A percentile compares a stretch with the other conserved stretches of the same genome.
These are phyloP conservation scores for Orbicella faveolata DNA, from an alignment of 64 coral and sea anemone species.

Conservation along the genomic window DNA sequence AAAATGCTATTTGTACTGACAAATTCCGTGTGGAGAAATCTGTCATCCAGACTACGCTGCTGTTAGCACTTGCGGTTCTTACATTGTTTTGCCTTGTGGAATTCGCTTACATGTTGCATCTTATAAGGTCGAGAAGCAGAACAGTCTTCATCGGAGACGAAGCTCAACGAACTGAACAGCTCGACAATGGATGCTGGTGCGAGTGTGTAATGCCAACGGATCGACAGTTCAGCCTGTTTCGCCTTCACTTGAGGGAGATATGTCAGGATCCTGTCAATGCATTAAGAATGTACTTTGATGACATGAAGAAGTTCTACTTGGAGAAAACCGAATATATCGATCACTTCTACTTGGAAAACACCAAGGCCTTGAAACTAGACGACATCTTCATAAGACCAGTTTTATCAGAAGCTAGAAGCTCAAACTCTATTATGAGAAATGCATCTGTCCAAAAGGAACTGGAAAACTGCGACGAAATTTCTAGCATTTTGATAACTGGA, in stretches of 20 bases:
- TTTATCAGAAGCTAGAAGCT: neutral
- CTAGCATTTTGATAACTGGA: neutral
- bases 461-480: neutral
- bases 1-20: neutral
- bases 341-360: neutral
- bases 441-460: neutral
- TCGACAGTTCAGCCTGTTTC: neutral
- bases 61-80: neutral
- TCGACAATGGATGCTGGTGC: conserved; percentile 8
- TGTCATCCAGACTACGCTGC: neutral
- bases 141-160: neutral
- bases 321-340: conserved; percentile 11
- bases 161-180: neutral
- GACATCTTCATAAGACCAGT: neutral
- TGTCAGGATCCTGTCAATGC: neutral
- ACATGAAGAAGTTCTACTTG: neutral
- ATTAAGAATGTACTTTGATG: neutral
- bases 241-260: neutral
- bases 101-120: neutral
- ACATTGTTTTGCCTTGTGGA: neutral
- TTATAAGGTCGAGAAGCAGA: conserved; percentile 7
- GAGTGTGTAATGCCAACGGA: conserved; percentile 7
- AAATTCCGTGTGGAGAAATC: neutral
- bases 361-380: neutral
- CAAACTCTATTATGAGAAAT: neutral